Conservation (phyloP, 2,797 vertebrate species). For the Hydrocynus forskahlii region DNA sequence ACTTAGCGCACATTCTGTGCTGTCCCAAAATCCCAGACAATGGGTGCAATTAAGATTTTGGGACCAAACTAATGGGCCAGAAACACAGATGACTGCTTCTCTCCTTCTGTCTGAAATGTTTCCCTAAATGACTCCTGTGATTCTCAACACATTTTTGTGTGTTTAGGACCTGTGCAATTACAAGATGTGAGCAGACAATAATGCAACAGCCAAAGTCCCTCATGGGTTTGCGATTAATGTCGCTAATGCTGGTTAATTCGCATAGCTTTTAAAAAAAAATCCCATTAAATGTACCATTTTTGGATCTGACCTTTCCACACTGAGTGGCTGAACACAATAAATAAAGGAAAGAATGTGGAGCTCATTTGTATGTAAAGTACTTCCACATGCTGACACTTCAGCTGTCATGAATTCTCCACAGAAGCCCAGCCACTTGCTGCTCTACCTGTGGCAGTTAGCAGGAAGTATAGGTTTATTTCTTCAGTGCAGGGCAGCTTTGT, state of each 20-base stretch:
- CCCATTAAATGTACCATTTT: constrained; percentile 14
- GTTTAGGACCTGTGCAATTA: constrained; percentile 10
- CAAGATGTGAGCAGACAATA: neutral
- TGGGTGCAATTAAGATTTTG: neutral
- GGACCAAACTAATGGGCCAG: neutral
- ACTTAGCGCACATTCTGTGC: neutral
- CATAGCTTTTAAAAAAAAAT: neutral
- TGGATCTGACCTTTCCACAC: constrained; percentile 12
- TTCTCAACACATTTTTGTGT: neutral
- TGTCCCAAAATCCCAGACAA: neutral
- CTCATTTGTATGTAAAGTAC: constrained; percentile 24
- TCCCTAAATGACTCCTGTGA: neutral
- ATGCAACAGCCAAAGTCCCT: neutral
- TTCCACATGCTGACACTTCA: constrained; percentile 1
- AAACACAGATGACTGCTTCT: neutral
- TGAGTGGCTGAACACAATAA: neutral
- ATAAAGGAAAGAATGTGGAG: neutral
- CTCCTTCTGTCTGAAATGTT: neutral
- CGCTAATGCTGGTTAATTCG: constrained; percentile 19
- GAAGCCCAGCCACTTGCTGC: neutral
- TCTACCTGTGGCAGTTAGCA: neutral
- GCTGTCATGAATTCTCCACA: neutral
- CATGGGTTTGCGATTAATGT: constrained; percentile 14
- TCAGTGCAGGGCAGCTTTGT: neutral
- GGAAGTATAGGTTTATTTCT: neutral